Evolutionary conservation across 2,113 vertebrate species (phyloP), one percentile per base, ranked within the genome.

Genomic region (Microcebus ravelobensis): DNA sequence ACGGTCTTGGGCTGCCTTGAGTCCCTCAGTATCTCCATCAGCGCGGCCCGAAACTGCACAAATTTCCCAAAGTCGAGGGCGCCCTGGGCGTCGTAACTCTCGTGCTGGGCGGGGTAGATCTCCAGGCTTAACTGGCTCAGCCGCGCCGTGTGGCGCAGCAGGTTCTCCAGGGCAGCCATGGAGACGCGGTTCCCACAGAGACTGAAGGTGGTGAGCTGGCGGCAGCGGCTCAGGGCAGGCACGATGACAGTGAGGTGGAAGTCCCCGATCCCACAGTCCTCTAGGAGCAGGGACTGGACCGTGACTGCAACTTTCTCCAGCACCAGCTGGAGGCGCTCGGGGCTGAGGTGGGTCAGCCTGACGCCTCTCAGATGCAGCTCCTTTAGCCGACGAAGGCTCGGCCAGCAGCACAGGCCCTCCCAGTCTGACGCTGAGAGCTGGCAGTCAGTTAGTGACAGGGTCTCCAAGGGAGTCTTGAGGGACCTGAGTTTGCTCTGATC

Each of bases 111-210:
- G 1, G 71, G 79, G 15, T 59, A n/a, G 21, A 77, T 31, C 52
- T 15, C 61, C 0, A 70, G 18, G 34, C 8, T 7, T 23, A 76
- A 15, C 8, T 3, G 77, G 52, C 0, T 5, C 21, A 55, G 34
- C n/a, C 17, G 4, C 0, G 29, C 0, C 0, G 7, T 57, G 29
- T 65, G 45, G 6, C 4, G 0, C 13, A 67, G 36, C 27, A 71
- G 31, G 39, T 29, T 57, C 59, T 36, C 18, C 6, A 34, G 4
- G 0, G 18, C 0, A 15, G 15, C 68, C 63, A 15, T 0, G 17
- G 76, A 80, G 23, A 93, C 10, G 59, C 1, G 2, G 12, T 87
- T 92, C 31, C 61, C 63, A 2, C 1, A 0, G 20, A 92, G 1
- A 23, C 20, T 27, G 14, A 88, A n/a, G 67, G 27, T 0, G 17